A percentile compares a stretch with the other conserved stretches of the same genome.
Evolutionary conservation across 2,888 invertebrate species (phyloP).

Genomic region (Nomada hirtipes): DNA sequence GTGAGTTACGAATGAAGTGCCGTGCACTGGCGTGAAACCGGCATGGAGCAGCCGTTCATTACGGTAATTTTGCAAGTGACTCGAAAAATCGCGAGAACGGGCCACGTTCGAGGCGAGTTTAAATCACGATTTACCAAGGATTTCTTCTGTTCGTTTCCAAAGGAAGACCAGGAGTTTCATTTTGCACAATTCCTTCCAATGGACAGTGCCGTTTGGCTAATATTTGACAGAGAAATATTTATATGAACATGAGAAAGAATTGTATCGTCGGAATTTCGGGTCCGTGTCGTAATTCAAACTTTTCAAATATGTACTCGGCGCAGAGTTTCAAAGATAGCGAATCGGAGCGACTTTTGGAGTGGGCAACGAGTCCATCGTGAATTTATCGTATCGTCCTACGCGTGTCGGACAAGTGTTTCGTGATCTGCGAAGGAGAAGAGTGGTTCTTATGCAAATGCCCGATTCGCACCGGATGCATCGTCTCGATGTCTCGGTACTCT

Average conservation of each 20-base stretch:
- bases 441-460: conserved; percentile 30
- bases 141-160: conserved; percentile 7
- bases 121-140: conserved; percentile 27
- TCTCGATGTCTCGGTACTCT: conserved; percentile 11
- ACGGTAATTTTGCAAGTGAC: conserved; percentile 23
- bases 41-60: conserved; percentile 9
- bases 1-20: conserved; percentile 22
- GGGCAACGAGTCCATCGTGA: not conserved
- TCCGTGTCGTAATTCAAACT: no score
- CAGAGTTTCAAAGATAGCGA: not conserved
- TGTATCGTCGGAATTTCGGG: no score
- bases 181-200: no score
- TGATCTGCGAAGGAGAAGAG: not conserved
- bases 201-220: no score
- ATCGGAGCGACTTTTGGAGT: not conserved
- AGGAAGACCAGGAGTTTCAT: no score
- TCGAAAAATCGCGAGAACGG: conserved; percentile 22
- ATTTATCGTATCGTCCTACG: conserved; percentile 37
- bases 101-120: conserved; percentile 16
- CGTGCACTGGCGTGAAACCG: conserved; percentile 3
- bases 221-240: no score
- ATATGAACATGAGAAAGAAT: no score
- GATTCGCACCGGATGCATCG: conserved; percentile 31
- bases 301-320: no score
- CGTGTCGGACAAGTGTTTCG: conserved; percentile 33